Base-by-base conservation (phyloP, 2,113 vertebrate genomes). In the Dasyprocta punctata region DNA sequence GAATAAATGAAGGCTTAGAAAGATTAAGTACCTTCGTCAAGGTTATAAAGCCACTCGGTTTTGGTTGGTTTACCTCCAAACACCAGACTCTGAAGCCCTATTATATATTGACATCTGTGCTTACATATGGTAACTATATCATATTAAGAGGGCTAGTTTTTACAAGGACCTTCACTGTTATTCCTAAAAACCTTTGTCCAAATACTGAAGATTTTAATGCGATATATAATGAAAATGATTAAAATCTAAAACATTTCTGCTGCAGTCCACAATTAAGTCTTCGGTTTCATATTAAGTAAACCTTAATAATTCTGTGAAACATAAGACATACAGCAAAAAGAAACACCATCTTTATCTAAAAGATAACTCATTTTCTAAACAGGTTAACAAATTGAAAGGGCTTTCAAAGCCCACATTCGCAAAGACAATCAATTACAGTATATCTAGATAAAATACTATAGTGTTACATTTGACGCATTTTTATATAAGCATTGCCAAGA, bases 381-480 rank as follows among this genome's bases (percentile, higher is more conserved):
- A 86, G 8, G 54, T 33, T 33, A 60, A 96, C 67, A 82, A 86
- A 41, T 60, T 80, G 49, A 95, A 82, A 78, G 26, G 8, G 20
- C 0, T 24, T 91, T 84, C 22, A 63, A 73, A 52, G 30, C 84
- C 52, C 58, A n/a, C 20, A 92, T 80, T 54, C 85, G 73, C 36
- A 84, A 89, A 92, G 14, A 22, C 8, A 36, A 60, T 60, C 67
- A 71, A 44, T n/a, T 77, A 80, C 24, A 41, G 7, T 61, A 33
- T 58, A 82, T 9, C 26, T 89, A 89, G 69, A 52, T 19, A 77
- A n/a, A n/a, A 38, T 52, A 60, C 6, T 33, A 8, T 65, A 33
- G 61, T 63, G 69, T 88, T 92, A 87, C 14, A 80, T 17, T 96
- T 94, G 41, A 78, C n/a, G 73, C 16, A 94, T 75, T 95, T 83